Base-by-base conservation (phyloP, 2,888 invertebrate species). In the Agonopterix arenella region DNA sequence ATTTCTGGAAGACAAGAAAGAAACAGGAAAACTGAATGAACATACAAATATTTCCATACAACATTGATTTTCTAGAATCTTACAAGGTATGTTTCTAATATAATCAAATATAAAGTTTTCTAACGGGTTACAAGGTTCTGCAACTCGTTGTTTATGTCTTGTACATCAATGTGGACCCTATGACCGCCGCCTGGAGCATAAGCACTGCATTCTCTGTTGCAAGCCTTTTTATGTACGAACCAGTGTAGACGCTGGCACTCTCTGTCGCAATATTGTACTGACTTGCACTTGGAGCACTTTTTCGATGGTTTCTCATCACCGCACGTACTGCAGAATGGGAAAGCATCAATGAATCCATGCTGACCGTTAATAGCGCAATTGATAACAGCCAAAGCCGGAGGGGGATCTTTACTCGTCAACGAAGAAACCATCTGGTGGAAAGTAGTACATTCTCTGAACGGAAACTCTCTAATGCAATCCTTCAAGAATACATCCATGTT, bases 171-270 rank as follows among this genome's bases (percentile, higher is more conserved):
- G 57, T 68, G 63, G 48, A 66, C 59, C 43, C 72, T 55, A 8
- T 43, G 8, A 52, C 70, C 73, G 10, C 58, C 60, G 10, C 78
- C 58, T 2, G 70, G 48, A 0, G 70, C 57, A 0, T 84, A 83
- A 3, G 75, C 76, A 53, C 90, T 90, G 1, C 85, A 80, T 54
- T 93, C 90, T 56, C 94, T 89, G 52, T 93, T 92, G 69, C 97
- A 97, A 40, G 92, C 93, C 70, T 96, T 96, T 81, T 97, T 97
- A 76, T 97, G 97, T 68, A 95, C 93, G 70, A 95, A 96, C 97
- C 97, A 97, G 75, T 97, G 98, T 45, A 98, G 86, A 58, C 97
- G 93, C 78, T 99, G 99, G 76, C 99, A 99, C 69, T 95, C 95
- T 53, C 96, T 91, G 80, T 97, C 95, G 84, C 99, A 99, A 76